phyloP scores from a whole-genome alignment of 2,888 invertebrate genomes.

The Eupeodes luniger region DNA sequence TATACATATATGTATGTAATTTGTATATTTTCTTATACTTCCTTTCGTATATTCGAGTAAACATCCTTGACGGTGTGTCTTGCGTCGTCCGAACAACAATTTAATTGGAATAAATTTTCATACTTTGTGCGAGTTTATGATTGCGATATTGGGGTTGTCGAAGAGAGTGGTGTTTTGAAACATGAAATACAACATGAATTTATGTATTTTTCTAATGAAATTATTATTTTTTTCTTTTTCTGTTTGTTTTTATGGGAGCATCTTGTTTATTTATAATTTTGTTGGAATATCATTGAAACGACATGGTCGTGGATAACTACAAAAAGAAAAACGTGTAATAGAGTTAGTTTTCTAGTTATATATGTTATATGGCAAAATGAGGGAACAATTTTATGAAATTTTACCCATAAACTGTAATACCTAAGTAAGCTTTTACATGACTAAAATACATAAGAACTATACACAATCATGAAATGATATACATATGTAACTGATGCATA shows the following conservation, averaged over 20 bases:
- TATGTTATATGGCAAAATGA: not conserved
- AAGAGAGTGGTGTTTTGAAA: too few relatives aligned
- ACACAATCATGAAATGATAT: not conserved
- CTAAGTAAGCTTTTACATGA: not conserved
- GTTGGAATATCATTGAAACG: constrained; percentile 29
- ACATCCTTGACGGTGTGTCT: constrained; percentile 71
- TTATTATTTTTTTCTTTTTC: constrained; percentile 56
- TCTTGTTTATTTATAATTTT: constrained; percentile 74
- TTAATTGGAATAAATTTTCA: constrained; percentile 75
- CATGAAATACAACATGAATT: constrained; percentile 4
- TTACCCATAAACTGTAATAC: not conserved
- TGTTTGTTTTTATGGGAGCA: constrained; percentile 57
- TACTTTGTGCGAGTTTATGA: constrained; percentile 53
- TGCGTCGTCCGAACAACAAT: constrained; percentile 47
- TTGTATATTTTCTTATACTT: not conserved
- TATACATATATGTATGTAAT: not conserved
- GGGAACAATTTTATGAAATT: not conserved
- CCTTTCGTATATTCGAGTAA: constrained; percentile 61
- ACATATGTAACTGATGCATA: too few relatives aligned
- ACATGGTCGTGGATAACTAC: not conserved
- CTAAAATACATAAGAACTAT: not conserved
- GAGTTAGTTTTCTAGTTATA: constrained; percentile 4
- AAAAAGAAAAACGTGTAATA: not conserved
- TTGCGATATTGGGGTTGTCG: not conserved
- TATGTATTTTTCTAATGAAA: constrained; percentile 54